phyloP scores from a whole-genome alignment of 2,888 invertebrate species.

The Nemapogon koenigi region DNA sequence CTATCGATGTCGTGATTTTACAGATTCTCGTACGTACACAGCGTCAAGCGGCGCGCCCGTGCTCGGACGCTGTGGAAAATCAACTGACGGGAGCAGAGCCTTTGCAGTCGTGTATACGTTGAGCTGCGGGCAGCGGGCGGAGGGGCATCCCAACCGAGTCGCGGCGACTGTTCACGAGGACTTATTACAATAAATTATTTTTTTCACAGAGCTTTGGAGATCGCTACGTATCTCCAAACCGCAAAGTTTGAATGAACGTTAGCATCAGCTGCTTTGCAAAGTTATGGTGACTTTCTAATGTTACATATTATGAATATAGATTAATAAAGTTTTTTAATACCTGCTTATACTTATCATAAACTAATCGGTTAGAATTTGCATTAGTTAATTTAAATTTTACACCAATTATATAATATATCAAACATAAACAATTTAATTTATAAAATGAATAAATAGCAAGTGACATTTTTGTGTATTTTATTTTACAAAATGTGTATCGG shows the following conservation, averaged over 20 bases:
- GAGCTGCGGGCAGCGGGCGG: constrained; percentile 34
- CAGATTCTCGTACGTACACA: constrained; percentile 40
- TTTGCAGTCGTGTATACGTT: constrained; percentile 54
- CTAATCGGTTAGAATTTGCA: neutral
- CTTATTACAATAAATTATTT: constrained; percentile 63
- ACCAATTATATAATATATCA: too few relatives aligned
- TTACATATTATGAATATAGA: neutral
- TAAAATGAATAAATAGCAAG: too few relatives aligned
- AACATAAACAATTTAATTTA: too few relatives aligned
- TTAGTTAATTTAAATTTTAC: neutral
- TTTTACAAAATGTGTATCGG: neutral
- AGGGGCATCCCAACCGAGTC: constrained; percentile 52
- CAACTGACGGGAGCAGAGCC: constrained; percentile 51
- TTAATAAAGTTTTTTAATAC: neutral
- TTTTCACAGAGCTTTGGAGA: constrained; percentile 52
- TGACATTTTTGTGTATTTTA: neutral
- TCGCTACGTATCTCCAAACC: constrained; percentile 37
- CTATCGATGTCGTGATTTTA: constrained; percentile 51
- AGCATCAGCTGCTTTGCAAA: constrained; percentile 32
- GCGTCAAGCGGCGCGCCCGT: constrained; percentile 57
- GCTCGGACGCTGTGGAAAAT: constrained; percentile 51
- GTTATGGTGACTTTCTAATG: constrained; percentile 16
- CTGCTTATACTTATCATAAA: neutral
- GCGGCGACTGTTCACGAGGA: constrained; percentile 60
- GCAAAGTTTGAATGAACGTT: constrained; percentile 44